Evolutionary conservation across 1,140 invertebrate species (phyloP), one percentile per base, ranked within the genome.

Genomic region (Cyphomyrmex costatus): DNA sequence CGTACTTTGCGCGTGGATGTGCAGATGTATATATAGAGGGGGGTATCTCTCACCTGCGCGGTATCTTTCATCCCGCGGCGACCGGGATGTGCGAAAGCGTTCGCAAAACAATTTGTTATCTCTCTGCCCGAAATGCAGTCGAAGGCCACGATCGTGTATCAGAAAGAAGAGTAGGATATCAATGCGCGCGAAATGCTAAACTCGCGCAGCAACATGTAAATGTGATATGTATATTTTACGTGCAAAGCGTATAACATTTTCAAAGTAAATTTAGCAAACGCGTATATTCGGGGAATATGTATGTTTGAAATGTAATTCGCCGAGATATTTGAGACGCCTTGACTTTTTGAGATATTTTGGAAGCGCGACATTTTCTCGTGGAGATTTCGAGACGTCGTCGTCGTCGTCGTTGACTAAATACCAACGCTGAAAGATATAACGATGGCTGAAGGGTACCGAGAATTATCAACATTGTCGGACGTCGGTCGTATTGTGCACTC

Each of bases 381-480:
- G 36, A 42, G 36, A n/a, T 16, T 56, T 21, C 12, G 49, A 49
- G 46, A 49, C 46, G 14, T 49, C 21, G 21, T n/a, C 27, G 56
- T 58, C 63, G 30, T n/a, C n/a, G n/a, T n/a, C n/a, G 21, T 42
- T 46, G 24, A 33, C 36, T n/a, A 58, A 73, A 73, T 83, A 27
- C 51, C n/a, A 49, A 21, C 51, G 51, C 8, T 16, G 53, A 33
- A 49, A 16, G 30, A 63, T 19, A 58, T 66, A 84, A 89, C 58
- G 83, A 78, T 78, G 71, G 66, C 78, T 87, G 79, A 49, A 87
- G 89, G 56, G 58, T 89, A 90, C 89, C 60, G 33, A 36, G 89
- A 90, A 89, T 61, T 58, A 71, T 86, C 65, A 68, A 30, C 87
- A 70, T 85, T 65, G 60, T 70, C 85, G 66, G 60, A 86, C 68